These are phyloP conservation scores for Saccostrea cuccullata DNA, from an alignment of 1,140 invertebrate species.

Conservation along the genomic window DNA sequence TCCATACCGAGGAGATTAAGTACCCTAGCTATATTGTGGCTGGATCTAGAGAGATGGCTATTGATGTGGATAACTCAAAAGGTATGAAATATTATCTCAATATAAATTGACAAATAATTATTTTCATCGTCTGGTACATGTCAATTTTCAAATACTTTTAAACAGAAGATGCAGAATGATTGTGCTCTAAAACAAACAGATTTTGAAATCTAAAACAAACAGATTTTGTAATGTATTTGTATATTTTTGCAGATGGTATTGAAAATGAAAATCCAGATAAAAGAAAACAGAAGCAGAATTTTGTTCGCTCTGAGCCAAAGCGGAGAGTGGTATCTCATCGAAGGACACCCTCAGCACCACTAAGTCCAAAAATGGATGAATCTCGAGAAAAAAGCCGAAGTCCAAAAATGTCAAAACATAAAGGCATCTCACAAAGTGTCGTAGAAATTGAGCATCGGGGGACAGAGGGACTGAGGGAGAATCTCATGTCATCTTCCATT, in stretches of 20 bases:
- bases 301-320: slow-evolving; percentile 71
- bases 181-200: not conserved
- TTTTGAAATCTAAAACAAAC: not conserved
- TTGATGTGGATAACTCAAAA: slow-evolving; percentile 62
- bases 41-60: slow-evolving; percentile 61
- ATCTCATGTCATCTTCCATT: slow-evolving; percentile 42
- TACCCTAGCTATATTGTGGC: slow-evolving; percentile 64
- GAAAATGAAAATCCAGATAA: slow-evolving; percentile 36
- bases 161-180: not conserved
- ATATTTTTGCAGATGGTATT: slow-evolving; percentile 3
- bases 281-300: slow-evolving; percentile 63
- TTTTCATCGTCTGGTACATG: not conserved
- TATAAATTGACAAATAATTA: not conserved
- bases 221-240: too few relatives aligned
- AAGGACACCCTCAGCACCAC: slow-evolving; percentile 69
- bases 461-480: slow-evolving; percentile 36
- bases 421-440: slow-evolving; percentile 35
- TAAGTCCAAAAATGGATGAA: slow-evolving; percentile 63
- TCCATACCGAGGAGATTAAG: slow-evolving; percentile 49
- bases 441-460: slow-evolving; percentile 19
- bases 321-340: slow-evolving; percentile 68
- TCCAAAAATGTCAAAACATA: slow-evolving; percentile 45
- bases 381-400: slow-evolving; percentile 53
- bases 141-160: not conserved
- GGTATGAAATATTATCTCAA: not conserved